Evolutionary conservation across 2,888 invertebrate genomes (phyloP), one percentile per base, ranked within the genome.

Genomic region (Aproaerema taeniolella): DNA sequence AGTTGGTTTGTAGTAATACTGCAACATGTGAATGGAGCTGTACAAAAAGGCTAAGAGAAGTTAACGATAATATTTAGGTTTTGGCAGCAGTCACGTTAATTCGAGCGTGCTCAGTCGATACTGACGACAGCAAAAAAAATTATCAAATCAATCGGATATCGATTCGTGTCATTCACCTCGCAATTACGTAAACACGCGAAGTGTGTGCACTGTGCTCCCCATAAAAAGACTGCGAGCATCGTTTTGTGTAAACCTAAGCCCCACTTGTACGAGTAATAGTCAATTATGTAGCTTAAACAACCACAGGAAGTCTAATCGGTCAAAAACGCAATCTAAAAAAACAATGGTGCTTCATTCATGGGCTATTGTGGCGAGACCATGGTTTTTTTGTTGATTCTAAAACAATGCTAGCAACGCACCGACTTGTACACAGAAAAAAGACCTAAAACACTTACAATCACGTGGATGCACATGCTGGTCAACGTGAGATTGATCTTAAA

Each of bases 341-440:
- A 82, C 79, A 83, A 82, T 82, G 66, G 67, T 68, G 70, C 70
- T 73, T 72, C 69, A 70, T 53, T 56, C 63, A 64, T 64, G 76
- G 51, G 56, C 79, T 57, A 82, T 85, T 83, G 83, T 81, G 48
- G 51, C 43, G 45, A 47, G 51, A 42, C 47, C 55, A 58, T 58
- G 55, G 61, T 73, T 79, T 77, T 72, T 67, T 57, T 49, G 57
- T 56, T 53, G 55, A 56, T 55, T 53, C 47, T 61, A 55, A 61
- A 69, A 67, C 64, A 67, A 57, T 58, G 57, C 45, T n/a, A 43
- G 49, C 50, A 42, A n/a, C 53, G 61, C 57, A 60, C 58, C 58
- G 53, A 45, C 53, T 54, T 53, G 59, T 53, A 55, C 53, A 53
- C 46, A 51, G 53, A 60, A 69, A 67, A 43, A 72, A 54, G 55